Base-by-base conservation (phyloP, 2,797 vertebrate species). In the Echiichthys vipera region DNA sequence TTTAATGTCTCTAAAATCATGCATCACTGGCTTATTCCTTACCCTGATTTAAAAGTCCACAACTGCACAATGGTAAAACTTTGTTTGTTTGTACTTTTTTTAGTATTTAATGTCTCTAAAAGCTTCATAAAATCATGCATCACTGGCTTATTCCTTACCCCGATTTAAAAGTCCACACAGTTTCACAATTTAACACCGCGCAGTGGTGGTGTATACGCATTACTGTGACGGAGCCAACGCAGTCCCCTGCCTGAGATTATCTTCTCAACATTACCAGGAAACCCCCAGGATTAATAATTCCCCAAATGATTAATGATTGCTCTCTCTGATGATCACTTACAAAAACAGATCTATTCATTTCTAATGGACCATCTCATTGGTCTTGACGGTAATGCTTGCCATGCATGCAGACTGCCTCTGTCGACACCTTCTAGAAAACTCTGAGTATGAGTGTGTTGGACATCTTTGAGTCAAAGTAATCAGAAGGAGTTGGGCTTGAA, bases 221-320 rank as follows among this genome's bases (percentile, higher is more conserved):
- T 24, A 29, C 45, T 58, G 55, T 45, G 54, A 64, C 32, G 49
- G 49, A 77, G 74, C 66, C 72, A 71, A 5, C 46, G 14, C 32
- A 74, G 36, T 53, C 71, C 69, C 39, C 29, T 34, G 68, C 25
- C 29, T 72, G 40, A 67, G 67, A 79, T 78, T 58, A 56, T 80
- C 67, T 64, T 45, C 45, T 54, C 46, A 84, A 80, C 69, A 75
- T 78, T 68, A 80, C 25, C 75, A 55, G 62, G 57, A 76, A 81
- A 78, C 66, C 63, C 61, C 32, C 71, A 51, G 53, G 86, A 84
- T 89, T 88, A 89, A 89, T 81, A 70, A 90, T 88, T 83, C 58
- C 62, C 61, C 29, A 46, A 56, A 86, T 92, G 89, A 93, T 92
- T 86, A 91, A 93, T n/a, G n/a, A n/a, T 93, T 77, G 51, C 76